Evolutionary conservation across 2,797 vertebrate genomes (phyloP).

Genomic region (Alauda arvensis): DNA sequence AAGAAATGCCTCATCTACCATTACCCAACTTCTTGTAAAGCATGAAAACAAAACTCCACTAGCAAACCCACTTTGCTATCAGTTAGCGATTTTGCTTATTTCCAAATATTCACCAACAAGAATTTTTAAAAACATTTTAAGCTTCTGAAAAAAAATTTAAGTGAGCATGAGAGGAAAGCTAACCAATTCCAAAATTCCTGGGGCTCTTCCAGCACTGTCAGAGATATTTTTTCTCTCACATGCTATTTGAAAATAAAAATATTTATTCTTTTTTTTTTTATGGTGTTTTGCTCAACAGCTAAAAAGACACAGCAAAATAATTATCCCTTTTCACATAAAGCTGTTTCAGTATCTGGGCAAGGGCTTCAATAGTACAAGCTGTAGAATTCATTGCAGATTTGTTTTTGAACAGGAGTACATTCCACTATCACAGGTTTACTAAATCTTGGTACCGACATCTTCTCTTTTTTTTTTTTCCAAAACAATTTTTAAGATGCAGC

Average conservation of each 20-base stretch:
- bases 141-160: slow-evolving; percentile 35
- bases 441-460: not conserved
- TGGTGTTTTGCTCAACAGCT: slow-evolving; percentile 50
- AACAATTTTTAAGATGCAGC: slow-evolving; percentile 45
- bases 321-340: slow-evolving; percentile 36
- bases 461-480: not conserved
- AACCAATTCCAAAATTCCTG: slow-evolving; percentile 50
- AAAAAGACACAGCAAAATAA: slow-evolving; percentile 51
- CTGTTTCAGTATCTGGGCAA: slow-evolving; percentile 5
- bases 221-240: slow-evolving; percentile 36
- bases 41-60: slow-evolving; percentile 35
- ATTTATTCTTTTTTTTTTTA: slow-evolving; percentile 18
- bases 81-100: slow-evolving; percentile 4
- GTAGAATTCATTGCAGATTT: slow-evolving; percentile 29
- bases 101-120: not conserved
- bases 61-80: slow-evolving; percentile 31
- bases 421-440: slow-evolving; percentile 49
- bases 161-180: slow-evolving; percentile 57
- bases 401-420: slow-evolving; percentile 49
- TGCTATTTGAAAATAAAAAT: slow-evolving; percentile 60
- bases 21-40: slow-evolving; percentile 42
- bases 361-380: slow-evolving; percentile 16
- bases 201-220: slow-evolving; percentile 47
- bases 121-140: slow-evolving; percentile 14
- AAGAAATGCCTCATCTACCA: slow-evolving; percentile 16